Percentiles rank a stretch among this genome's conserved stretches.
Evolutionary conservation across 2,888 invertebrate species (phyloP).

Genomic region (Oeneis ivallda): DNA sequence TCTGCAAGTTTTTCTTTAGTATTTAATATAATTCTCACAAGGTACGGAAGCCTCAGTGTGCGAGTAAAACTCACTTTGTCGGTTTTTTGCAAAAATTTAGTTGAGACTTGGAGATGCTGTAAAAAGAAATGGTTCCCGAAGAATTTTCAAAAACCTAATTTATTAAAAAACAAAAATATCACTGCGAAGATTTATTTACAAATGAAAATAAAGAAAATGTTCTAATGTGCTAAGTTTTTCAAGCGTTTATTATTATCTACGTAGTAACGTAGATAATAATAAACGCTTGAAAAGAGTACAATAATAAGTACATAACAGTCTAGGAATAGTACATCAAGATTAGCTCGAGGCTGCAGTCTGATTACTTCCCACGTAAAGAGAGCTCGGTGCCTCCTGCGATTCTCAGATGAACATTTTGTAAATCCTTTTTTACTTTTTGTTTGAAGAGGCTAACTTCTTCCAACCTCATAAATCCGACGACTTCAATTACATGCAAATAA

Average conservation of each 20-base stretch:
- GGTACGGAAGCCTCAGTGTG: too few relatives aligned
- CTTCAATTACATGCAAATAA: slow-evolving; percentile 33
- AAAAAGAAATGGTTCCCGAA: too few relatives aligned
- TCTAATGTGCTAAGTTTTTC: slow-evolving; percentile 46
- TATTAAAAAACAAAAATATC: too few relatives aligned
- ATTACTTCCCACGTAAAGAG: slow-evolving; percentile 69
- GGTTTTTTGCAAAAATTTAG: too few relatives aligned
- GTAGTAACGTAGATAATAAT: slow-evolving; percentile 49
- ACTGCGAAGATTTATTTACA: not conserved
- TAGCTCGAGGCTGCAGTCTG: slow-evolving; percentile 73
- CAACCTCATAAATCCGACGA: slow-evolving; percentile 32
- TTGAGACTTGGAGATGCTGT: too few relatives aligned
- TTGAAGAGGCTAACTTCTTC: slow-evolving; percentile 29
- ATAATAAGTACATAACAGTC: slow-evolving; percentile 59
- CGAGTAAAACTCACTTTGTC: too few relatives aligned
- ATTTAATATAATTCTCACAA: too few relatives aligned
- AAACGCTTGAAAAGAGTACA: slow-evolving; percentile 63
- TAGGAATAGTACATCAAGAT: slow-evolving; percentile 71
- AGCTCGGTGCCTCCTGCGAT: slow-evolving; percentile 59
- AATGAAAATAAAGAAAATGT: not conserved
- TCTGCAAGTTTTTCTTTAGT: too few relatives aligned
- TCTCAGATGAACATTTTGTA: slow-evolving; percentile 59
- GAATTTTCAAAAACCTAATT: too few relatives aligned
- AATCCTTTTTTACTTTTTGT: slow-evolving; percentile 47
- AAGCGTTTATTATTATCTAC: slow-evolving; percentile 52